Evolutionary conservation across 1,140 invertebrate genomes (phyloP).

Genomic region (Sitobion miscanthi): DNA sequence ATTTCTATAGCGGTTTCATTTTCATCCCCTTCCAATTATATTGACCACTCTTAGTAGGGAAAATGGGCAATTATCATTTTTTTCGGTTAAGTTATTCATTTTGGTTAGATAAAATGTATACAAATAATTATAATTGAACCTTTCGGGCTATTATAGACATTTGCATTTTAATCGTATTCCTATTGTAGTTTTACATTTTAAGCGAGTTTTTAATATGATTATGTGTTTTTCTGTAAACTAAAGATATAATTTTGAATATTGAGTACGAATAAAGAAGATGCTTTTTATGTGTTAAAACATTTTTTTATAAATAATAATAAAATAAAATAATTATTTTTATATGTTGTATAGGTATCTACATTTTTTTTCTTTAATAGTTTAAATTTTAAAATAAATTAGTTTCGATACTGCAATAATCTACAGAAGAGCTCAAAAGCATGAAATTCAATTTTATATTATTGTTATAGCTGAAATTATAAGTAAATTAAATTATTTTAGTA

Average conservation of each 20-base stretch:
- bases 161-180: slow-evolving; percentile 32
- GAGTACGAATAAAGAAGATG: neutral
- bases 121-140: slow-evolving; percentile 34
- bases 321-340: no score
- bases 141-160: neutral
- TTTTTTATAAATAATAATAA: neutral
- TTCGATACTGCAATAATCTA: neutral
- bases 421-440: neutral
- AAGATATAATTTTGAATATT: slow-evolving; percentile 22
- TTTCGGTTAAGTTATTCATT: neutral
- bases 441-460: neutral
- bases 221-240: slow-evolving; percentile 5
- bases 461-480: neutral
- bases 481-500: neutral
- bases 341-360: neutral
- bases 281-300: neutral
- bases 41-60: neutral
- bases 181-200: slow-evolving; percentile 19
- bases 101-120: neutral
- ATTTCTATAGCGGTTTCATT: neutral
- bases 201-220: neutral
- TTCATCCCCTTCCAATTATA: slow-evolving; percentile 13
- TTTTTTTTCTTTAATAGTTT: neutral
- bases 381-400: neutral
- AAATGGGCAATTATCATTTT: neutral